Evolutionary conservation across 2,113 vertebrate genomes (phyloP), one percentile per base, ranked within the genome.

Genomic region (Micronycteris hirsuta): DNA sequence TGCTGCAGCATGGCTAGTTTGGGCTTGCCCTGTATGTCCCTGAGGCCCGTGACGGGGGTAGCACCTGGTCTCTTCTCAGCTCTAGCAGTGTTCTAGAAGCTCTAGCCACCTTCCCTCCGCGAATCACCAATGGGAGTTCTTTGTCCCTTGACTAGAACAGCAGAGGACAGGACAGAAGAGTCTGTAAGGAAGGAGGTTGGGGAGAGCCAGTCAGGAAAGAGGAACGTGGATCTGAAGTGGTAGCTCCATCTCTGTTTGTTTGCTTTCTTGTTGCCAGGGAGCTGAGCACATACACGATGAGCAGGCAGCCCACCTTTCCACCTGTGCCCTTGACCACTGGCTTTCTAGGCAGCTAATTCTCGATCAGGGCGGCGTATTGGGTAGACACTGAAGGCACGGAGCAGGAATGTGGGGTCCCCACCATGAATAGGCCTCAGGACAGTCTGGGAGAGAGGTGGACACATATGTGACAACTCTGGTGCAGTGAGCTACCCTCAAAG

Each of bases 321-420:
- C 49, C 54, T 15, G 38, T 16, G 22, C 41, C 61, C 36, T 43
- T 41, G 9, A 38, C 73, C 7, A 16, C 38, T 0, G 2, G 22
- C 36, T 84, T 68, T 58, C 41, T 83, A 8, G 1, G 63, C 11
- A 38, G 41, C 43, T 19, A 1, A 22, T 33, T 77, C 19, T 76
- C 31, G 16, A 6, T 1, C 0, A 0, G 41, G 13, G 22, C 36
- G 33, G 4, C 22, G 10, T 17, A 7, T 78, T 36, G 24, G n/a
- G 24, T 31, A 73, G 41, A 20, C 7, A 31, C 33, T 33, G 71
- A 38, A 26, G n/a, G 65, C n/a, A 22, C 28, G 16, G 56, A 49
- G 15, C 17, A 54, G 49, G 28, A 58, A 36, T 49, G 41, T 26
- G 24, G n/a, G 31, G 20, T 26, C 7, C 7, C 45, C 77, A 1